phyloP scores from a whole-genome alignment of 2,888 invertebrate species.

The Diarsia brunnea region DNA sequence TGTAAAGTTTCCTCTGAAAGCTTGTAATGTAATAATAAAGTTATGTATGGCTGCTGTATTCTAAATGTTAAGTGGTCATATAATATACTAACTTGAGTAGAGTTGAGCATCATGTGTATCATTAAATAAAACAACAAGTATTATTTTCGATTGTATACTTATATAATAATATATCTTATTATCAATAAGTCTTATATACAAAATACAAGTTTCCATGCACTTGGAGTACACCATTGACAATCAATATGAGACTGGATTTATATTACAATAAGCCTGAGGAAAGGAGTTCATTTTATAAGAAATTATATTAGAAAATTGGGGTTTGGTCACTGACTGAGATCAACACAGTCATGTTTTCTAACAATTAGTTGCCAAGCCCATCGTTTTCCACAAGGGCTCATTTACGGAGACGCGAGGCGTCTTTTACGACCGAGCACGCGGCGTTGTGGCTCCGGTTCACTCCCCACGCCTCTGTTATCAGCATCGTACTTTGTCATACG shows the following conservation, averaged over 20 bases:
- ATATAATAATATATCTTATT: slow-evolving; percentile 17
- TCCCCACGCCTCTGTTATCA: too few relatives aligned
- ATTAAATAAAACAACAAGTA: slow-evolving; percentile 42
- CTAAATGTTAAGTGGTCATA: slow-evolving; percentile 17
- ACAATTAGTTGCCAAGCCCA: background rate
- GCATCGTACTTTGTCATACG: too few relatives aligned
- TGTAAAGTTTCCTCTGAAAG: slow-evolving; percentile 20
- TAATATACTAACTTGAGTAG: slow-evolving; percentile 23
- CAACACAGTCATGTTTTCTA: background rate
- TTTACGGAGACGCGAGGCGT: background rate
- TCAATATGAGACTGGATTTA: slow-evolving; percentile 37
- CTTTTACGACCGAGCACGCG: too few relatives aligned
- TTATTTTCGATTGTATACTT: slow-evolving; percentile 36
- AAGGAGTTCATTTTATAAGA: slow-evolving; percentile 7
- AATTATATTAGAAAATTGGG: background rate
- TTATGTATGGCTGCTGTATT: slow-evolving; percentile 10
- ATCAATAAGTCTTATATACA: slow-evolving; percentile 25
- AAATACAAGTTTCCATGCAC: slow-evolving; percentile 29
- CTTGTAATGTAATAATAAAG: slow-evolving; percentile 2
- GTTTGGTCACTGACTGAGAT: background rate
- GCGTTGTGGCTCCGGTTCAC: too few relatives aligned
- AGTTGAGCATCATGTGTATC: slow-evolving; percentile 16
- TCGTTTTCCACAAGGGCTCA: background rate
- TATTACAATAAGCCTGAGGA: slow-evolving; percentile 4
- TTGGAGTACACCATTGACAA: slow-evolving; percentile 11